Base-by-base conservation (phyloP, 2,113 vertebrate species). In the Channa maculata region DNA sequence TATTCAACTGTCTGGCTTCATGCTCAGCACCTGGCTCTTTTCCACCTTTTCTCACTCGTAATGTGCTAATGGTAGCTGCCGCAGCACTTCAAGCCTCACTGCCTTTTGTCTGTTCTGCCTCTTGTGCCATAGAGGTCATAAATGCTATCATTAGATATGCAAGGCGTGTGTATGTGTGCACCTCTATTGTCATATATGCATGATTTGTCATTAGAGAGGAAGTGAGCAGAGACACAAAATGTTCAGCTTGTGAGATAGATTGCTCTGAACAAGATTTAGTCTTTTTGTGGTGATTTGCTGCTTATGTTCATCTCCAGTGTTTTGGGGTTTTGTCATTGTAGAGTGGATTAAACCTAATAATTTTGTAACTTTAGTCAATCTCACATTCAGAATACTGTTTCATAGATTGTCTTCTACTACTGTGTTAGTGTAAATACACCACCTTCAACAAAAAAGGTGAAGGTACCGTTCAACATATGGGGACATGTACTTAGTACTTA, bases 21-120 rank as follows among this genome's bases (percentile, higher is more conserved):
- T 54, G 4, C 65, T 80, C 71, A 13, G 50, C 63, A 58, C 65
- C 77, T 72, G 77, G 67, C 72, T 64, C 24, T 38, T 55, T 37
- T 43, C 75, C 61, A 65, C 65, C 37, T 60, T 51, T 39, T 50
- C 57, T 52, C 63, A 41, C 45, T 66, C 63, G 15, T 44, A 43
- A 75, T 38, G 71, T 59, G 67, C 71, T 76, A 55, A 81, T 61
- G 58, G 69, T 71, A 36, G 60, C 74, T 38, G 5, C 71, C 58
- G 70, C 71, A 50, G 75, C 72, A 13, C 79, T 76, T 82, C 76
- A 76, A 50, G 87, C 82, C 70, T 33, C 51, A 37, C 84, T 71
- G 79, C 65, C 53, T 73, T 68, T 75, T 77, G 81, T 86, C 71
- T 74, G 65, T 8, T 71, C 72, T 71, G 71, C 58, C 61, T 55